Evolutionary conservation across 37 sponge, comb jelly and placozoan genomes (phyloP).

Genomic region (Eunapius fragilis): DNA sequence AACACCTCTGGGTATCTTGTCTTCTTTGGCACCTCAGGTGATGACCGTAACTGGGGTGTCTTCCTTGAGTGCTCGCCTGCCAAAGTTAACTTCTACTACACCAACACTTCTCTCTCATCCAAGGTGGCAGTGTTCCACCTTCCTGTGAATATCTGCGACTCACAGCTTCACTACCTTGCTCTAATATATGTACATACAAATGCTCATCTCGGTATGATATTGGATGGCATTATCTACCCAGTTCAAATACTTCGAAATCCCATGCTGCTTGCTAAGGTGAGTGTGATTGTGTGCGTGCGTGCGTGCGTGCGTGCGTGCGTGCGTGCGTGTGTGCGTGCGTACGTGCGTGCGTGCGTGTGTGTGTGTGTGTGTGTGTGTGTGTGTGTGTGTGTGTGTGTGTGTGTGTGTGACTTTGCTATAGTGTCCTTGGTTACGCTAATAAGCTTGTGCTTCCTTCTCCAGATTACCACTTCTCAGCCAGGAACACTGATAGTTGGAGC

Average conservation of each 20-base stretch:
- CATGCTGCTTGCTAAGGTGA: constrained; percentile 23
- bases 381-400: constrained; percentile 21
- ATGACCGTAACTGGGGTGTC: constrained; percentile 50
- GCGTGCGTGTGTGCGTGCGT: constrained; percentile 35
- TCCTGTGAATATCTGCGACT: background rate
- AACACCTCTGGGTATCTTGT: constrained; percentile 62
- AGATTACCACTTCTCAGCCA: constrained; percentile 30
- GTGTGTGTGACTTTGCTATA: background rate
- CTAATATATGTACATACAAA: constrained; percentile 7
- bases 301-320: constrained; percentile 15
- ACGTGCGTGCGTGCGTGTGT: constrained; percentile 3
- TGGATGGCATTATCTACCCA: constrained; percentile 15
- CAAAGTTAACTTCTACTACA: constrained; percentile 46
- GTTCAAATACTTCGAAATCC: constrained; percentile 6
- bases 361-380: constrained; percentile 22
- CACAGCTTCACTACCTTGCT: constrained; percentile 20
- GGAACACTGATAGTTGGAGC: constrained; percentile 53
- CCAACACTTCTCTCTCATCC: constrained; percentile 1
- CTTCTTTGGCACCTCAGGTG: constrained; percentile 58
- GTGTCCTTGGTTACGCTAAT: background rate
- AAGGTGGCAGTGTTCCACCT: background rate
- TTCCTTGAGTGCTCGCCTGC: constrained; percentile 28
- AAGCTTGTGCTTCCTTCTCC: background rate
- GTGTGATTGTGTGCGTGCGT: constrained; percentile 25
- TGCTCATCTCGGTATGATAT: too few species aligned